These are phyloP conservation scores for Tenebrio molitor DNA, from an alignment of 1,140 invertebrate genomes.

Conservation along the genomic window DNA sequence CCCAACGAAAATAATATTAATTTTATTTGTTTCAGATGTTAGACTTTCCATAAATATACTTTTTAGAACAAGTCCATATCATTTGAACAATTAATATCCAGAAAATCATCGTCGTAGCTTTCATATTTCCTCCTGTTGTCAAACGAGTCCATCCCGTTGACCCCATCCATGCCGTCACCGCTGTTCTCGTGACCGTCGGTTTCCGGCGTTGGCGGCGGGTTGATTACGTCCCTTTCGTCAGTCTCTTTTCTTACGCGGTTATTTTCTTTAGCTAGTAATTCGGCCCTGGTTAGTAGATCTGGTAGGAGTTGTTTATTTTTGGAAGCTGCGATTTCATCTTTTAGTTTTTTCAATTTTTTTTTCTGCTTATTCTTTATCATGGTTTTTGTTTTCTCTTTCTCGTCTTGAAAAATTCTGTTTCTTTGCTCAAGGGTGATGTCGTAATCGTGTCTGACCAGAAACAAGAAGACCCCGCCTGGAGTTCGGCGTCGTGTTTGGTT, in stretches of 20 bases:
- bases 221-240: conserved; percentile 73
- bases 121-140: conserved; percentile 51
- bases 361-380: conserved; percentile 74
- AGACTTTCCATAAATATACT: conserved; percentile 53
- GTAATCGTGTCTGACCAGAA: conserved; percentile 82
- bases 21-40: conserved; percentile 56
- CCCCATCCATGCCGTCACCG: conserved; percentile 71
- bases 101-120: conserved; percentile 78
- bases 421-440: conserved; percentile 77
- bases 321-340: conserved; percentile 60
- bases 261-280: conserved; percentile 69
- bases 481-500: conserved; percentile 86
- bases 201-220: conserved; percentile 83
- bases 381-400: conserved; percentile 71
- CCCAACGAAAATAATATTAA: conserved; percentile 28
- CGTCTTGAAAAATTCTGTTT: conserved; percentile 80
- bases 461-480: conserved; percentile 86
- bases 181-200: conserved; percentile 80
- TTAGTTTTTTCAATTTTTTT: conserved; percentile 73
- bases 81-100: conserved; percentile 77
- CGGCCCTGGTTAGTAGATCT: conserved; percentile 71
- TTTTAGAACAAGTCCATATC: conserved; percentile 81
- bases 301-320: conserved; percentile 72
- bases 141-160: conserved; percentile 3
- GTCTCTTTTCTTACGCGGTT: conserved; percentile 66